Evolutionary conservation across 2,888 invertebrate species (phyloP).

Genomic region (Gymnosoma rotundatum): DNA sequence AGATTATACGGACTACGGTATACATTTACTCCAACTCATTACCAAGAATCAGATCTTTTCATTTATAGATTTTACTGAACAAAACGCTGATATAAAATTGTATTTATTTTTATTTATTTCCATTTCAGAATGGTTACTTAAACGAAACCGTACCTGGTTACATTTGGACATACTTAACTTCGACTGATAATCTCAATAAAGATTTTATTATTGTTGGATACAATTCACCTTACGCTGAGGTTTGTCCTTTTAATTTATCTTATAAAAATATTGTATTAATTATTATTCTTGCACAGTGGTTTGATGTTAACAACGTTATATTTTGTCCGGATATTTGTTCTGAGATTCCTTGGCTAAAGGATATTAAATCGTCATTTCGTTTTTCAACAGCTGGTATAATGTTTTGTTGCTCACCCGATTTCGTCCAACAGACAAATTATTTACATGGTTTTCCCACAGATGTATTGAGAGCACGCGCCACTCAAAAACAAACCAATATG

Average conservation of each 20-base stretch:
- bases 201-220: conserved; percentile 64
- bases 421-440: conserved; percentile 17
- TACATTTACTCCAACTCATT: no score
- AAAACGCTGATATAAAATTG: no score
- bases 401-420: conserved; percentile 64
- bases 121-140: conserved; percentile 13
- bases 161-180: conserved; percentile 64
- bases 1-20: no score
- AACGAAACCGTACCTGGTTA: conserved; percentile 52
- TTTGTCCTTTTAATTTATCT: conserved; percentile 14
- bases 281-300: not conserved
- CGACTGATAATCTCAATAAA: conserved; percentile 39
- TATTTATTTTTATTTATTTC: not conserved
- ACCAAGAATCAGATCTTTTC: no score
- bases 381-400: conserved; percentile 55
- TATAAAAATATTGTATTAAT: not conserved
- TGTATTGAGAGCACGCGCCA: not conserved
- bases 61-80: no score
- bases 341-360: conserved; percentile 59
- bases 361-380: conserved; percentile 32
- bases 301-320: conserved; percentile 23
- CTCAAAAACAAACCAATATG: not conserved
- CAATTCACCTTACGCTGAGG: conserved; percentile 65
- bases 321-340: conserved; percentile 66
- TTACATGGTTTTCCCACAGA: conserved; percentile 59